Evolutionary conservation across 2,888 invertebrate genomes (phyloP).

Genomic region (Mantis religiosa): DNA sequence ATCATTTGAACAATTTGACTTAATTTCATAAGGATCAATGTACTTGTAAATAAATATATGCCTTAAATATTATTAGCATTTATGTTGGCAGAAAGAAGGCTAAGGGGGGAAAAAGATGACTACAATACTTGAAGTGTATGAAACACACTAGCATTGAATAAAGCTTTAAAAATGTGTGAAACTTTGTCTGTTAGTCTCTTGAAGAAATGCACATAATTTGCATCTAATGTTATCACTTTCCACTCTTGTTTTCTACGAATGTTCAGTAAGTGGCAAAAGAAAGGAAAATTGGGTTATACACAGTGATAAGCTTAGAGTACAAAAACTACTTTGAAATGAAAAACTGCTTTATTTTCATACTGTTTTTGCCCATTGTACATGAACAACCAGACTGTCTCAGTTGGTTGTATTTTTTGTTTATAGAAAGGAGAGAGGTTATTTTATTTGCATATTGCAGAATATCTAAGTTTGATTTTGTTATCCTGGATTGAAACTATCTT

Average conservation of each 20-base stretch:
- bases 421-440: not conserved
- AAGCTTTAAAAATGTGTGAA: not conserved
- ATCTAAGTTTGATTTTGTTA: not conserved
- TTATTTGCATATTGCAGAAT: not conserved
- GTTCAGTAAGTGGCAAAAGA: not conserved
- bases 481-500: not conserved
- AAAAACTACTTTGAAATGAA: not conserved
- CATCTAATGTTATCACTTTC: not conserved
- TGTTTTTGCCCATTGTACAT: not conserved
- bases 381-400: not conserved
- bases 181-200: not conserved
- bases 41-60: slow-evolving; percentile 23
- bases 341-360: not conserved
- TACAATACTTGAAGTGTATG: not conserved
- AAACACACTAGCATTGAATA: not conserved
- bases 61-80: slow-evolving; percentile 19
- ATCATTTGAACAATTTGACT: not conserved
- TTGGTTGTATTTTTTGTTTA: not conserved
- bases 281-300: not conserved
- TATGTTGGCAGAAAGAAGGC: slow-evolving; percentile 13
- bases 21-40: not conserved
- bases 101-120: not conserved
- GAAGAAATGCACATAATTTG: not conserved
- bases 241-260: not conserved
- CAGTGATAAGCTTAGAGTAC: not conserved